These are phyloP conservation scores for Tinea pellionella DNA, from an alignment of 2,888 invertebrate genomes.

Conservation along the genomic window DNA sequence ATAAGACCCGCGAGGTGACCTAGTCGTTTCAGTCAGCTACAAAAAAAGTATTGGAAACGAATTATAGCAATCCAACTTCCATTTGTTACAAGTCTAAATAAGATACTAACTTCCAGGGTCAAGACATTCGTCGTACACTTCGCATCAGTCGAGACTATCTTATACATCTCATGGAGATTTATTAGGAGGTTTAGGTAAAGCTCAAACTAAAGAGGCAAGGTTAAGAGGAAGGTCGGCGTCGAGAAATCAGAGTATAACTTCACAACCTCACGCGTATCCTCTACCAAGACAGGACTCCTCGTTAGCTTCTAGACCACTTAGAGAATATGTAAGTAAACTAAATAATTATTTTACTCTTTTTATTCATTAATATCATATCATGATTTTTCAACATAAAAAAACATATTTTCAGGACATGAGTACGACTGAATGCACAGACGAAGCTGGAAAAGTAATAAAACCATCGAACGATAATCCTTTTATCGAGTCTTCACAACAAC, in stretches of 20 bases:
- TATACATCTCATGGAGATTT: slow-evolving; percentile 95
- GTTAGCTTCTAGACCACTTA: slow-evolving; percentile 74
- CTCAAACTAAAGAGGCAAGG: slow-evolving; percentile 88
- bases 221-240: slow-evolving; percentile 79
- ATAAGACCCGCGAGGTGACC: no score
- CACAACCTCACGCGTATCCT: slow-evolving; percentile 64
- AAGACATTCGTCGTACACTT: slow-evolving; percentile 94
- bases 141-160: slow-evolving; percentile 92
- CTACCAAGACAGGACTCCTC: slow-evolving; percentile 65
- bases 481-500: slow-evolving; percentile 87
- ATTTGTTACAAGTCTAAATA: no score
- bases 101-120: slow-evolving; percentile 69
- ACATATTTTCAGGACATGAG: slow-evolving; percentile 75
- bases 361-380: no score
- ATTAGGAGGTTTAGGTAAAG: slow-evolving; percentile 76
- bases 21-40: no score
- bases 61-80: background rate
- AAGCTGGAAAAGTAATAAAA: slow-evolving; percentile 82
- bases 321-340: slow-evolving; percentile 74
- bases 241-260: slow-evolving; percentile 75
- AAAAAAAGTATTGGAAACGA: slow-evolving; percentile 3
- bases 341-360: no score
- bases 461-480: slow-evolving; percentile 90
- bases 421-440: slow-evolving; percentile 79
- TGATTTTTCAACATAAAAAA: slow-evolving; percentile 3